Evolutionary conservation across 2,888 invertebrate genomes (phyloP).

Genomic region (Calameuta pallipes): DNA sequence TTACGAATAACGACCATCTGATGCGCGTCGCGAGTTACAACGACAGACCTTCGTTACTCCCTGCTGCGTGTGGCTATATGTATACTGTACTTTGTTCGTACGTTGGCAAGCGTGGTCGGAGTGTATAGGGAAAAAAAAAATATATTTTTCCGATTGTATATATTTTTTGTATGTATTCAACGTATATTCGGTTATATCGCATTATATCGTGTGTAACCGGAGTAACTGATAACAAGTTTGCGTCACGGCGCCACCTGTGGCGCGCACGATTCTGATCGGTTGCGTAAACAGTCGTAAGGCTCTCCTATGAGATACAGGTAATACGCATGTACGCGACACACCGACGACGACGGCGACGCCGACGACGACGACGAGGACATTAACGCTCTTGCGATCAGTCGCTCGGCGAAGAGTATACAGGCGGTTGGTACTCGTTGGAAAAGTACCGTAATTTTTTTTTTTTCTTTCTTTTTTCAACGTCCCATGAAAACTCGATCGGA

Average conservation of each 20-base stretch:
- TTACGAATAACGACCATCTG: not conserved
- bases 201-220: not conserved
- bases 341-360: not conserved
- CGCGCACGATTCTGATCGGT: constrained; percentile 32
- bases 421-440: not conserved
- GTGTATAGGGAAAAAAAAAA: not conserved
- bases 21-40: constrained; percentile 14
- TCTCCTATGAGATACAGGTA: not conserved
- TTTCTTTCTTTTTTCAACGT: not conserved
- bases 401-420: not conserved
- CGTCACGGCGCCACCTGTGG: constrained; percentile 53
- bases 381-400: not conserved
- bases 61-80: not conserved
- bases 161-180: not conserved
- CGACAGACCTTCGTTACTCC: not conserved
- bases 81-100: no score
- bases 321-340: not conserved
- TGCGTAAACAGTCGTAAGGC: constrained; percentile 40
- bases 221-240: constrained; percentile 38
- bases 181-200: not conserved
- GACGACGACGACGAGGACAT: not conserved
- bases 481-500: not conserved
- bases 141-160: not conserved
- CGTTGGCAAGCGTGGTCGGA: not conserved
- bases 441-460: not conserved